Evolutionary conservation across 2,797 vertebrate species (phyloP).

Genomic region (Acropternis orthonyx): DNA sequence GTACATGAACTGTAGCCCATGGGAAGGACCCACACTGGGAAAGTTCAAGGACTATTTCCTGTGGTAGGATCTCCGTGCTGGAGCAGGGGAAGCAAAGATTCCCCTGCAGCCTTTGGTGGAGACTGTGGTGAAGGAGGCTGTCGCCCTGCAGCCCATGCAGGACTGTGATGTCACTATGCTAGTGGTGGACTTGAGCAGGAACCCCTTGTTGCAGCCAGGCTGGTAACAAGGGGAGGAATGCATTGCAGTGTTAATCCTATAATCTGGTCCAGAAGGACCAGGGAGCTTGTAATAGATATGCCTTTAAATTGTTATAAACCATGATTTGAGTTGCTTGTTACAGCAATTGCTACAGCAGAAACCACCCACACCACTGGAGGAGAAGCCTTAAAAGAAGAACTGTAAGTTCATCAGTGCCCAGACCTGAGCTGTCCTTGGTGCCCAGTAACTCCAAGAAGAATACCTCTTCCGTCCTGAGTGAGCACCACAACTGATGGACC

Average conservation of each 20-base stretch:
- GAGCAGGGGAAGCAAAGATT: background rate
- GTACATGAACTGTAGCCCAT: background rate
- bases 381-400: background rate
- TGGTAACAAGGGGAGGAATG: background rate
- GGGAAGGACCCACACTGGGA: background rate
- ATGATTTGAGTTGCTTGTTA: background rate
- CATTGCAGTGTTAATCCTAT: background rate
- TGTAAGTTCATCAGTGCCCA: background rate
- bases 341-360: background rate
- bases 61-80: background rate
- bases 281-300: background rate
- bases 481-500: background rate
- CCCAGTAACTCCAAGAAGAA: background rate
- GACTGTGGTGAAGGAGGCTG: background rate
- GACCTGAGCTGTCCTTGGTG: background rate
- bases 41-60: background rate
- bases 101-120: background rate
- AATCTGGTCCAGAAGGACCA: background rate
- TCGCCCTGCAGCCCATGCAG: background rate
- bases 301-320: background rate
- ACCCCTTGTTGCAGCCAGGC: background rate
- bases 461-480: background rate
- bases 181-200: background rate
- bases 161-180: rapidly evolving
- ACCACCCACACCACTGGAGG: background rate